Conservation (phyloP, 2,113 vertebrate genomes). For the Choloepus hoffmanni region DNA sequence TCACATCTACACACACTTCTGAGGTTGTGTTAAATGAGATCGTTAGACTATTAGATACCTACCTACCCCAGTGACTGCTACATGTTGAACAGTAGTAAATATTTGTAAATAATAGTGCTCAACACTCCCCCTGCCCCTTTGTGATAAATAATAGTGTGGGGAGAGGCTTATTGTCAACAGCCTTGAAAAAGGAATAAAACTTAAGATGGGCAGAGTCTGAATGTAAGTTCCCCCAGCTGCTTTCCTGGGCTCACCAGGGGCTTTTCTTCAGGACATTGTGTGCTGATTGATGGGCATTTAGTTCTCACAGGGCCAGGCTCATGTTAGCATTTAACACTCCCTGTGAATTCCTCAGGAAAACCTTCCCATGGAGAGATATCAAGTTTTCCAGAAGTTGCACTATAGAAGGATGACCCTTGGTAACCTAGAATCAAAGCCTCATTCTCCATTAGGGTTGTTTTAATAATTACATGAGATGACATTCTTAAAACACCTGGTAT, state of each 20-base stretch:
- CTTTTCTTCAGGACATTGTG: neutral
- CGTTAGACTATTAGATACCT: neutral
- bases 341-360: neutral
- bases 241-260: neutral
- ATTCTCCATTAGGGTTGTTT: neutral
- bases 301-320: too few relatives aligned
- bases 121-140: neutral
- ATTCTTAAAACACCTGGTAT: neutral
- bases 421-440: neutral
- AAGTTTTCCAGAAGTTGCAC: neutral
- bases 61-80: neutral
- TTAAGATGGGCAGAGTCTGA: neutral
- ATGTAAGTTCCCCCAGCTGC: neutral
- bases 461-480: slow-evolving; percentile 1
- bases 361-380: neutral
- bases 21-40: neutral
- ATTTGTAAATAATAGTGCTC: neutral
- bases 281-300: too few relatives aligned
- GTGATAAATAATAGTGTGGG: neutral
- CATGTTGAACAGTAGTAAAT: neutral
- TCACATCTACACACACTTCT: neutral
- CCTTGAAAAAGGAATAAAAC: neutral
- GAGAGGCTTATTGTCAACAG: neutral
- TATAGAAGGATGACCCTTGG: neutral
- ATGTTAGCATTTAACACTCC: neutral